A percentile compares a stretch with the other conserved stretches of the same genome.
phyloP scores from a whole-genome alignment of 2,888 invertebrate species.

The Acanthosepion pharaonis region DNA sequence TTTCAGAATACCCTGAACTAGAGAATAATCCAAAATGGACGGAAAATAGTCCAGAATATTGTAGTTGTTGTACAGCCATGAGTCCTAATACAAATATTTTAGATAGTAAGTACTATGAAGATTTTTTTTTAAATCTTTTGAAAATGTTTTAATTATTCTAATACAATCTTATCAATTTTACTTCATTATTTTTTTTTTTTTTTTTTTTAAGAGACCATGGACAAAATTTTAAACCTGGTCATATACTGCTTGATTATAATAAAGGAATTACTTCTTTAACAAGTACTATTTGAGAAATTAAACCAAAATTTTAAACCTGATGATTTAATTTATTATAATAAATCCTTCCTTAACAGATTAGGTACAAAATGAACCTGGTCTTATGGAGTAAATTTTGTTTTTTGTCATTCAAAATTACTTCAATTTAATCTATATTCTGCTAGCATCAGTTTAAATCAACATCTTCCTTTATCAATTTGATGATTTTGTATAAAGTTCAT shows the following conservation, averaged over 20 bases:
- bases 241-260: neutral
- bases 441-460: too few species aligned
- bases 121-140: neutral
- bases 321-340: too few species aligned
- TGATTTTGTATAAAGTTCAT: too few species aligned
- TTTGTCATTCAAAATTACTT: too few species aligned
- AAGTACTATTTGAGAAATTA: neutral
- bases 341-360: too few species aligned
- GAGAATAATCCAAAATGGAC: conserved; percentile 64
- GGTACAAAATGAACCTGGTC: too few species aligned
- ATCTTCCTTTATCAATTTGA: too few species aligned
- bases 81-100: conserved; percentile 65
- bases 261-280: neutral
- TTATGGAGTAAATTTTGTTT: too few species aligned
- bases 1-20: conserved; percentile 62
- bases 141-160: neutral
- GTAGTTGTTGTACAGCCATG: conserved; percentile 65
- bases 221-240: too few species aligned
- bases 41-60: conserved; percentile 59
- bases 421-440: too few species aligned
- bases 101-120: conserved; percentile 56
- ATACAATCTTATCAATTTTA: neutral
- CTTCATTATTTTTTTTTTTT: neutral
- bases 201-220: too few species aligned
- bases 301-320: too few species aligned